Evolutionary conservation across 2,888 invertebrate genomes (phyloP).

Genomic region (Lottia scabra): DNA sequence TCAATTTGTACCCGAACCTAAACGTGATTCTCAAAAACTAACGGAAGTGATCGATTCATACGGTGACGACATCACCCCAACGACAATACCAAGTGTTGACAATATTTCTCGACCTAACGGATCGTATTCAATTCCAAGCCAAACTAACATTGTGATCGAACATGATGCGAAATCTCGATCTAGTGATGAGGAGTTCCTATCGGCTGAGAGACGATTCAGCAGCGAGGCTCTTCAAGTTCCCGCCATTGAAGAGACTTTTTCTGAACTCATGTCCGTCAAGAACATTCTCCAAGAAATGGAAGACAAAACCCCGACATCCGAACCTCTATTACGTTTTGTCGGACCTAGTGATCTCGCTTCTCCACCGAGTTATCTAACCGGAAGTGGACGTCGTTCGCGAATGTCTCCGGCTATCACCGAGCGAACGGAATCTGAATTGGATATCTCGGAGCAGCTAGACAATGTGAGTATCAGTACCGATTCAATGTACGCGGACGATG

Average conservation of each 20-base stretch:
- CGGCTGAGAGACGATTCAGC: not conserved
- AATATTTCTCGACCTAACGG: not conserved
- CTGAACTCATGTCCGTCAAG: conserved; percentile 33
- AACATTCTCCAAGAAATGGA: conserved; percentile 40
- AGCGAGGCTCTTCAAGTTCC: conserved; percentile 19
- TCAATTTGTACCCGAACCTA: not conserved
- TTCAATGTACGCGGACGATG: conserved; percentile 58
- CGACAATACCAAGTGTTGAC: not conserved
- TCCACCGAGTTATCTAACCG: conserved; percentile 7
- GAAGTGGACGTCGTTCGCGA: conserved; percentile 26
- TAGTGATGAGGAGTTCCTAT: not conserved
- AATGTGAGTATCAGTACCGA: conserved; percentile 48
- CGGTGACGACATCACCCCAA: not conserved
- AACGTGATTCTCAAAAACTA: not conserved
- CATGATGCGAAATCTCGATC: not conserved
- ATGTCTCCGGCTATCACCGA: conserved; percentile 37
- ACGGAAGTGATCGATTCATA: not conserved
- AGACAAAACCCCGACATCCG: conserved; percentile 40
- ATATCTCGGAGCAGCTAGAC: conserved; percentile 56
- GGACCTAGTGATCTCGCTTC: conserved; percentile 2
- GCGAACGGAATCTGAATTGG: conserved; percentile 56
- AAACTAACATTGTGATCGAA: not conserved
- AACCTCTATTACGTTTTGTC: conserved; percentile 26
- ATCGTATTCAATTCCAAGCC: not conserved
- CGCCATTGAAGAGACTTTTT: conserved; percentile 36